Evolutionary conservation across 1,140 invertebrate species (phyloP), one percentile per base, ranked within the genome.

Genomic region (Armadillidium nasatum): DNA sequence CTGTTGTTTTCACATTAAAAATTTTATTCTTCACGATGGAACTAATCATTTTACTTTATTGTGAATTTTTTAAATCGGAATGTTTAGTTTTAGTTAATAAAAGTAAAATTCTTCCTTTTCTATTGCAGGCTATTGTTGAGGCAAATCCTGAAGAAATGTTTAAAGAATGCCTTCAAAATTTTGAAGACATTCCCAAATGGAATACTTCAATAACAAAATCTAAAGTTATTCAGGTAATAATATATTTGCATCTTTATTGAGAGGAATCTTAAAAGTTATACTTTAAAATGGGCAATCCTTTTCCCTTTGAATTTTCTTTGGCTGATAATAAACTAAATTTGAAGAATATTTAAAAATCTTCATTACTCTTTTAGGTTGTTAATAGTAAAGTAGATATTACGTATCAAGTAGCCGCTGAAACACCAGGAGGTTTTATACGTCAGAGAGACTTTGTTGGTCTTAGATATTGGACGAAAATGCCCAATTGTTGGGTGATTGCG

Each of bases 391-490:
- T 83, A 22, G 85, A 86, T 77, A 82, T 87, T 10, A 79, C 81
- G 6, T 84, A 86, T 82, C 83, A 83, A 73, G 81, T 86, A 22
- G 83, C 85, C 9, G 83, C 83, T 13, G 84, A 86, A 79, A 84
- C 81, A 11, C 83, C 81, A 11, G 85, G 85, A 7, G 85, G 86
- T 7, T 74, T 86, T 10, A 84, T 87, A 7, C 80, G 84, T 7
- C 83, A 71, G 19, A 82, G 85, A 68, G 86, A 87, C 78, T 87
- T 87, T 81, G 84, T 87, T 2, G 84, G 80, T 75, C 45, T 87
- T 11, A 83, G 86, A n/a, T 81, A 82, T 66, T 86, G 85, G 85
- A 82, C 82, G n/a, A 76, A 78, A 23, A 80, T 81, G 68, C 76
- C 82, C 44, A 82, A 82, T 0, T 78, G 78, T 15, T 84, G 82